phyloP scores from a whole-genome alignment of 1,140 invertebrate genomes.

The fruit fly (Drosophila melanogaster) region DNA sequence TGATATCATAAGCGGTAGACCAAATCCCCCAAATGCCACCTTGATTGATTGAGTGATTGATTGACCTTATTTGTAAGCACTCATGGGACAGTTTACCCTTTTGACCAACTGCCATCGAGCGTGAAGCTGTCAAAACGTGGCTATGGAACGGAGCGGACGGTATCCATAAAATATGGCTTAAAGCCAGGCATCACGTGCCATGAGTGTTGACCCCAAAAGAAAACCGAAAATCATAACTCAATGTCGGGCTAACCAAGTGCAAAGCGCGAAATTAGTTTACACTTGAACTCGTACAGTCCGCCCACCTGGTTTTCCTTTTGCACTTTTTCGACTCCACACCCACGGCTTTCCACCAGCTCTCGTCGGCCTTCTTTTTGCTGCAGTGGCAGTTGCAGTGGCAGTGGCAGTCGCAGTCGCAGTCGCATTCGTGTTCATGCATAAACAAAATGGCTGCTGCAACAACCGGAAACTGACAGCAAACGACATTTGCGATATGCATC shows the following conservation, averaged over 20 bases:
- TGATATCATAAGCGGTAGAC: not conserved
- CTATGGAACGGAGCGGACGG: not conserved
- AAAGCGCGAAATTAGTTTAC: constrained; percentile 67
- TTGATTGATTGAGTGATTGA: constrained; percentile 27
- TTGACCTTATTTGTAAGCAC: constrained; percentile 12
- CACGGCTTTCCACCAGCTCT: constrained; percentile 3
- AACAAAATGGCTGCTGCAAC: constrained; percentile 80
- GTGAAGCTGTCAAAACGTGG: constrained; percentile 38
- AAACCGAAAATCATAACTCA: constrained; percentile 63
- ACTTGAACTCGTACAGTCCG: constrained; percentile 42
- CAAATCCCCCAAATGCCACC: not conserved
- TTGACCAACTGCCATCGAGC: constrained; percentile 22
- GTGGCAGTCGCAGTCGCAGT: constrained; percentile 48
- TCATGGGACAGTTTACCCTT: constrained; percentile 13
- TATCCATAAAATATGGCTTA: constrained; percentile 38
- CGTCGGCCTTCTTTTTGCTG: constrained; percentile 32
- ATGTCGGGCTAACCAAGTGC: constrained; percentile 60
- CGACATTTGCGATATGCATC: constrained; percentile 82
- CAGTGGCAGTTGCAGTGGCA: constrained; percentile 35
- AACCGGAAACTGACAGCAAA: constrained; percentile 80
- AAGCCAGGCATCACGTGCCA: constrained; percentile 44
- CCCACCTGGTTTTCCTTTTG: constrained; percentile 7
- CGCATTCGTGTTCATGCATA: constrained; percentile 79
- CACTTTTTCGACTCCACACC: too few relatives aligned
- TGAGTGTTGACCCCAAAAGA: constrained; percentile 28